These are phyloP conservation scores for Musca vetustissima DNA, from an alignment of 1,140 invertebrate genomes.

Conservation along the genomic window DNA sequence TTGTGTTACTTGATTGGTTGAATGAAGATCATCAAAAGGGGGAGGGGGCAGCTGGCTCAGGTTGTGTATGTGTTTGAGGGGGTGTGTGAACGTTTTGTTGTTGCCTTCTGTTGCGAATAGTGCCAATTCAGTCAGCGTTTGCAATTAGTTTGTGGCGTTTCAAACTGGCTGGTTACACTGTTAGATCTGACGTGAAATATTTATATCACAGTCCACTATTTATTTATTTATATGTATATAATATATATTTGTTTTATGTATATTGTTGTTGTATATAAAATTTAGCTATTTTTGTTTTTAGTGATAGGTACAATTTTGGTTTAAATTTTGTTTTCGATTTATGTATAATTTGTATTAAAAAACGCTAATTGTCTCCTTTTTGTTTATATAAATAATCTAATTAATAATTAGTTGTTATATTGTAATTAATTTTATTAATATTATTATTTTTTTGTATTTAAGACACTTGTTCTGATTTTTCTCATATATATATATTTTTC, in stretches of 20 bases:
- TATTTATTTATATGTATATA: constrained; percentile 32
- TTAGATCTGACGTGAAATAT: constrained; percentile 31
- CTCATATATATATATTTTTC: constrained; percentile 4
- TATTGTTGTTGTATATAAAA: constrained; percentile 15
- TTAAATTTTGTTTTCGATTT: constrained; percentile 27
- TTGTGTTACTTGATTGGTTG: constrained; percentile 2
- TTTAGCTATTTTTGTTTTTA: constrained; percentile 19
- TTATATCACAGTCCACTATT: constrained; percentile 29
- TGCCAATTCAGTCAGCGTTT: no score
- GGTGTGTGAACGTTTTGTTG: no score
- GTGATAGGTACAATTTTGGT: constrained; percentile 31
- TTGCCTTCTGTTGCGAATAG: no score
- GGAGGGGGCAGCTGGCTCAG: not conserved
- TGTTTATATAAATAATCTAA: constrained; percentile 26
- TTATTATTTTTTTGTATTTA: constrained; percentile 22
- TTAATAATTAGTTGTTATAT: constrained; percentile 33
- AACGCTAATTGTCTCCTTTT: constrained; percentile 23
- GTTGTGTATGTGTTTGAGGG: no score
- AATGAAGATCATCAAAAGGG: not conserved
- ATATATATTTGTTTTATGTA: constrained; percentile 29
- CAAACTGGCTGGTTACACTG: not conserved
- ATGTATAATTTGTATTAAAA: constrained; percentile 1
- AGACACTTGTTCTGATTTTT: constrained; percentile 23
- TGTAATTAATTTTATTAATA: constrained; percentile 26
- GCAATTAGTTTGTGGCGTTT: no score